Base-by-base conservation (phyloP, 64 coral and sea anemone genomes). In the Dendronephthya gigantea region DNA sequence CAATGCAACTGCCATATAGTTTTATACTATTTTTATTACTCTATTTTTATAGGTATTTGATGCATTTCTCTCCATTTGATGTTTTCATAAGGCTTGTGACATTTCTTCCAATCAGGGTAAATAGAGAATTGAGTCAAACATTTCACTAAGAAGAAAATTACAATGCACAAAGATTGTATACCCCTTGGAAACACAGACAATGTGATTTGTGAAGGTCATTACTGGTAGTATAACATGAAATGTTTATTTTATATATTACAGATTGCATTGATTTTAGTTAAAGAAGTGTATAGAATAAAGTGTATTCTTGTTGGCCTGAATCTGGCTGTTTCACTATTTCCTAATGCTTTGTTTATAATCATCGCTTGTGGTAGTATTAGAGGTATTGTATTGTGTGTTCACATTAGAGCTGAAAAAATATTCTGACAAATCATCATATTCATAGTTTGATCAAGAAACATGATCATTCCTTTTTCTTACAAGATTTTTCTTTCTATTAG, bases 241-340 rank as follows among this genome's bases (percentile, higher is more conserved):
- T 45, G 41, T 45, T 45, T 45, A 6, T 45, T 45, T 45, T 45
- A 45, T n/a, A 45, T 45, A 45, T 6, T 45, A 4, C 4, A 79
- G 72, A 33, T 79, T 79, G 72, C 36, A 79, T 34, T 79, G 29
- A 79, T 79, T 17, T 29, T 39, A 15, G 9, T 79, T 16, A 79
- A 79, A 35, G 72, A 79, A 39, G 72, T 79, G 15, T 79, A 79
- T 29, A 79, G 72, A 79, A 29, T 79, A 36, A 79, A 79, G 29
- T 79, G 72, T 39, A 79, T 79, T 35, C 27, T 36, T 29, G 22
- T 39, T 35, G 72, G 72, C 32, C 1, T 79, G 15, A 34, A 79
- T 12, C 30, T 36, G 34, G 72, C 72, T 36, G 27, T 8, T 34
- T 79, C 72, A 34, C 32, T 15, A 12, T 79, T 79, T 34, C 72